Evolutionary conservation across 2,888 invertebrate genomes (phyloP), one percentile per base, ranked within the genome.

Genomic region (Pimpla rufipes): DNA sequence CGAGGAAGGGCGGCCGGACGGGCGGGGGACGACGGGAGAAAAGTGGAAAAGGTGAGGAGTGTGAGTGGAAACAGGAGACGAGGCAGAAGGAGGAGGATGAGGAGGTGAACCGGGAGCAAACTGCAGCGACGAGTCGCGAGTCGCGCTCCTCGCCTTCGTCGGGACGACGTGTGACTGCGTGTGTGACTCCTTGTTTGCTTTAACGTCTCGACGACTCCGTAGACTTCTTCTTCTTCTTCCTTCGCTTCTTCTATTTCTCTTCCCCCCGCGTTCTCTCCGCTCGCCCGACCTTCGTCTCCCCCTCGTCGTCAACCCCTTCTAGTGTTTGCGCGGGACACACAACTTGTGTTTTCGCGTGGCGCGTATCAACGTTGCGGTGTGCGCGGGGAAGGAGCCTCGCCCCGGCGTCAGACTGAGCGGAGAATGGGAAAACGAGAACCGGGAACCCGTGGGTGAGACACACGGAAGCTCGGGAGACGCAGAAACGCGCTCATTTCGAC

Each of bases 171-270:
- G 88, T 88, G 88, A 90, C 90, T 88, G 87, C 90, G 89, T 90
- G 89, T 90, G 92, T 90, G 90, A 91, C 89, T 88, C 87, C 87
- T 64, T 92, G 90, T 93, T 93, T 93, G 90, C 91, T 89, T 93
- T 93, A 89, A 91, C 93, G 92, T 93, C 92, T 92, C 90, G 87
- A 86, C 90, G 91, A 87, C 86, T 88, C 85, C 88, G 87, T 80
- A 85, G 88, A 89, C 88, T 87, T 80, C 62, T 78, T 70, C 42
- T 66, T 70, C 42, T 66, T 73, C 59, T 66, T 29, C 29, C 29
- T 73, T 52, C 80, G 70, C 78, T 50, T 59, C 50, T 79, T 67
- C 73, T 84, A 76, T 83, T 84, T 75, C 77, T 59, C 74, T 79
- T 82, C 64, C 59, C 37, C 55, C 42, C 73, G 59, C 68, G 35